Base-by-base conservation (phyloP, 2,797 vertebrate genomes). In the Ctenosaura bakeri region DNA sequence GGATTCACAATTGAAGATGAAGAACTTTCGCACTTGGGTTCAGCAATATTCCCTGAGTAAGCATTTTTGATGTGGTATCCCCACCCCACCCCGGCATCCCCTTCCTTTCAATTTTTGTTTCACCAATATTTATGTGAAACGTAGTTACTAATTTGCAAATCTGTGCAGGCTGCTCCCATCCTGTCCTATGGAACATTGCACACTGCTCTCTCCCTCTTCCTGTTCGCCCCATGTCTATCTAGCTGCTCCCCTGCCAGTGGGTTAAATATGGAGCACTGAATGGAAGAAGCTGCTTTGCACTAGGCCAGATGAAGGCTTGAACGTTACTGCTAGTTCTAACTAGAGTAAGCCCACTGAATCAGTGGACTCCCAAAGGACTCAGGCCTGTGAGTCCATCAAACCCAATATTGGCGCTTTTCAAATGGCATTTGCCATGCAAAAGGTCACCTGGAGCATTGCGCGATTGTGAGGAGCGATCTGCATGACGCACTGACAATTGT, bases 1-100 rank as follows among this genome's bases (percentile, higher is more conserved):
- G 98, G 99, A 86, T 99, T 99, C 96, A 99, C 98, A 4, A 98
- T 99, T 91, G 99, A 99, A 95, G 99, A 99, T 14, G 99, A 99
- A 94, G 99, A 99, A 85, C 98, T 99, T 83, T 99, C 98, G 88
- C 98, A 99, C 85, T 91, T 99, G 94, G 99, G 99, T 82, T 98
- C 98, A 78, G 99, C 99, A 2, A 94, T 99, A 95, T 99, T 99
- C 94, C 99, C 99, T 42, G 98, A 99, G 99, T 99, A 98, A 78
- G 97, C 10, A 29, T 66, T 87, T 93, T 83, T 50, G 87, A 90
- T 89, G 92, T 56, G 13, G 50, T 78, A 32, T 78, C 6, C 71
- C 46, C 7, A 6, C 46, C 16, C 13, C 20, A 42, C 18, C 38
- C 3, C 16, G 18, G 20, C 10, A 32, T n/a, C 7, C 8, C 13